Conservation (phyloP, 2,888 invertebrate genomes). For the Blomia tropicalis region DNA sequence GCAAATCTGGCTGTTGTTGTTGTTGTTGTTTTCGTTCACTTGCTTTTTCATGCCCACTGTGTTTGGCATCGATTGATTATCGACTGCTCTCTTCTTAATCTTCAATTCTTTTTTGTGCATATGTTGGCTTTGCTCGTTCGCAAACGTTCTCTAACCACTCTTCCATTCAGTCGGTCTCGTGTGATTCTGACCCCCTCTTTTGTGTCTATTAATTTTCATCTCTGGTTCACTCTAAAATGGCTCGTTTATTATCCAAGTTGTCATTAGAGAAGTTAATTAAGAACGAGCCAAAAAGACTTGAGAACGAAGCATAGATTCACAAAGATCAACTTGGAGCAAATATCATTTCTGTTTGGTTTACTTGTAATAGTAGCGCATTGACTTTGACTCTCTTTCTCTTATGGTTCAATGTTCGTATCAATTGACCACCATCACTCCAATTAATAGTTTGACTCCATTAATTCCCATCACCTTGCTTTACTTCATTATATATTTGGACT, state of each 20-base stretch:
- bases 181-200: background rate
- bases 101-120: background rate
- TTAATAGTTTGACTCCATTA: too few relatives aligned
- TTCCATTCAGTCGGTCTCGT: background rate
- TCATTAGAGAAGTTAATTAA: constrained; percentile 15
- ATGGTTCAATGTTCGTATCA: background rate
- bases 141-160: background rate
- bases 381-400: background rate
- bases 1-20: background rate
- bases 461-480: too few relatives aligned
- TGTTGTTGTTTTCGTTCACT: background rate
- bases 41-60: background rate
- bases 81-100: background rate
- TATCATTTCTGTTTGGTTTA: too few relatives aligned
- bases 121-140: background rate
- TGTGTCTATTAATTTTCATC: constrained; percentile 13
- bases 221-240: too few relatives aligned
- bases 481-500: too few relatives aligned
- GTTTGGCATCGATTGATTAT: constrained; percentile 7
- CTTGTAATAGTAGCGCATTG: too few relatives aligned
- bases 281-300: too few relatives aligned
- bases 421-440: background rate
- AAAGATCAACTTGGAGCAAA: background rate
- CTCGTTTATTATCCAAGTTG: constrained; percentile 6
- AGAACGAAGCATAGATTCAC: background rate